Conservation (phyloP, 2,113 vertebrate species). For the Thomomys bottae region DNA sequence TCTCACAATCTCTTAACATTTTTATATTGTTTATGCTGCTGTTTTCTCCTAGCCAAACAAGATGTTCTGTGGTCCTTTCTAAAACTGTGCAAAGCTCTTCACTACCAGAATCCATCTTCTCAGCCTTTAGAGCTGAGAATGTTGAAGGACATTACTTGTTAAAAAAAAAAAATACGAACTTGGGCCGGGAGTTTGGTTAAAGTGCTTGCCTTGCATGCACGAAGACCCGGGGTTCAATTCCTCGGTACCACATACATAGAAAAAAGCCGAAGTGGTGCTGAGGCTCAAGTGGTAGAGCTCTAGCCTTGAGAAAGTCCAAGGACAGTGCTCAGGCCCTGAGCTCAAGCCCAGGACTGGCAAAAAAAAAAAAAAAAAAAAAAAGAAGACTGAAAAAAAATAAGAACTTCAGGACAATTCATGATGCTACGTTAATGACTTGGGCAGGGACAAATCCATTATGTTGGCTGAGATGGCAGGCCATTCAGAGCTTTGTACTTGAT, state of each 20-base stretch:
- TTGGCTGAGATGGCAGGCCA: background rate
- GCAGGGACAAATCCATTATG: background rate
- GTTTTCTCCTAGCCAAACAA: constrained; percentile 32
- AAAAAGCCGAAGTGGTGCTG: too few relatives aligned
- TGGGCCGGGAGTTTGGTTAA: too few relatives aligned
- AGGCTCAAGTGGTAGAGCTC: too few relatives aligned
- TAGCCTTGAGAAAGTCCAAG: too few relatives aligned
- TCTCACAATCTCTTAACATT: background rate
- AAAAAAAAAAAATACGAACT: too few relatives aligned
- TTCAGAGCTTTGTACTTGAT: background rate
- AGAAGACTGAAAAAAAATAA: too few relatives aligned
- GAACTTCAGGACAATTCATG: background rate
- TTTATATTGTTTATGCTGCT: background rate
- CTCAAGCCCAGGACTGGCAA: too few relatives aligned
- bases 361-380: too few relatives aligned
- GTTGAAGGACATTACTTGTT: background rate
- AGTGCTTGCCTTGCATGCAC: too few relatives aligned
- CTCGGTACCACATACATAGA: too few relatives aligned
- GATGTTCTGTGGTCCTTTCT: background rate
- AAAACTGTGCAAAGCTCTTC: background rate
- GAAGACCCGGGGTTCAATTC: too few relatives aligned
- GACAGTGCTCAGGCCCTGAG: too few relatives aligned
- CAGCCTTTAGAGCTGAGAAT: background rate
- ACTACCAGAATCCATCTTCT: background rate
- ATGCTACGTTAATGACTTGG: background rate